A percentile compares a stretch with the other conserved stretches of the same genome.
Evolutionary conservation across 2,113 vertebrate species (phyloP).

Genomic region (Proteles cristata): DNA sequence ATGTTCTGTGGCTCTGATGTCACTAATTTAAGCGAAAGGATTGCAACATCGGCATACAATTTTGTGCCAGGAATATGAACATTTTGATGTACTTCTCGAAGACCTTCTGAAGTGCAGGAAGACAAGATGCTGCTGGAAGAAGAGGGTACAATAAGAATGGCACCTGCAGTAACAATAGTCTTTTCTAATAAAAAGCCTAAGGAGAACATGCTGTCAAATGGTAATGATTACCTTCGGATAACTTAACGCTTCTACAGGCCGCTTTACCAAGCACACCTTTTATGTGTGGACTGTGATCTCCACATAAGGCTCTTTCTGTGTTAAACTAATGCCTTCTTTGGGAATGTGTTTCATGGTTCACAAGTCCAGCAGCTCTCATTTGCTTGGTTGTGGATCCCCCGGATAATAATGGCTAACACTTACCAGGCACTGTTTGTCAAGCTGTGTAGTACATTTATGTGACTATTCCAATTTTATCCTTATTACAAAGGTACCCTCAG

Average conservation of each 20-base stretch:
- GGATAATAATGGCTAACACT: not conserved
- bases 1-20: slow-evolving; percentile 76
- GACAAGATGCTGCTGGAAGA: not conserved
- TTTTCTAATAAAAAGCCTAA: slow-evolving; percentile 43
- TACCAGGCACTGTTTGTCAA: not conserved
- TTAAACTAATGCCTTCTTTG: not conserved
- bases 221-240: not conserved
- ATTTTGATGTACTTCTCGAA: slow-evolving; percentile 43
- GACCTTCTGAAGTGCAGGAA: not conserved
- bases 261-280: not conserved
- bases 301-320: not conserved
- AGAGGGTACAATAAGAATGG: not conserved
- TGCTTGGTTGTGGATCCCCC: not conserved
- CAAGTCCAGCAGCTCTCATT: not conserved
- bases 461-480: slow-evolving; percentile 13
- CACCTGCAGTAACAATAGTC: not conserved
- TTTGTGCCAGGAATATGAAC: not conserved
- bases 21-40: slow-evolving; percentile 75
- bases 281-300: not conserved
- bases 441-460: not conserved
- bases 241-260: not conserved
- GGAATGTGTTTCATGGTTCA: not conserved
- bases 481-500: not conserved
- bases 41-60: slow-evolving; percentile 17
- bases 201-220: not conserved